Evolutionary conservation across 2,797 vertebrate genomes (phyloP).

Genomic region (Sebastiscus albofasciatus): DNA sequence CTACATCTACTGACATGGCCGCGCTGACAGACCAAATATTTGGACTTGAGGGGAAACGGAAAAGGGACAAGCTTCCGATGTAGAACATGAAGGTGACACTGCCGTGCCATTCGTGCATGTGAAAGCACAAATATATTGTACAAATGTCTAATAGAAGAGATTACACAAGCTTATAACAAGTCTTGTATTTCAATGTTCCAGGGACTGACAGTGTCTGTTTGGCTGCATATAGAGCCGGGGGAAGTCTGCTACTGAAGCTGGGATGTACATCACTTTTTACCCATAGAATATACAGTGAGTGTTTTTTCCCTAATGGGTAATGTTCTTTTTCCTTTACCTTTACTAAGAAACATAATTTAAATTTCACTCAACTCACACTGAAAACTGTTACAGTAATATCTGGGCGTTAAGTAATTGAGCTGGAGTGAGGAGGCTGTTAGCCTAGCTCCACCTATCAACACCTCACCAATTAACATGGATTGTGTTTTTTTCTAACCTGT

Average conservation of each 20-base stretch:
- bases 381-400: neutral
- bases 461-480: no score
- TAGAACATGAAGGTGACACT: conserved; percentile 31
- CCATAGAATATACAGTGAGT: neutral
- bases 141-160: conserved; percentile 17
- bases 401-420: no score
- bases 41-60: conserved; percentile 47
- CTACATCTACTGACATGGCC: conserved; percentile 68
- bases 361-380: neutral
- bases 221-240: neutral
- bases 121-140: conserved; percentile 8
- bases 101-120: conserved; percentile 21
- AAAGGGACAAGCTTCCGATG: conserved; percentile 32
- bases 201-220: neutral
- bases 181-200: neutral
- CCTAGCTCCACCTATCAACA: no score
- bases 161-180: neutral
- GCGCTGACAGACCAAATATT: conserved; percentile 72
- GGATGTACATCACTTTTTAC: neutral
- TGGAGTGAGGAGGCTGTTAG: no score
- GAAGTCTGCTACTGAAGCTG: neutral
- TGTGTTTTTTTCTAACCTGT: no score
- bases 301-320: neutral
- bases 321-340: neutral
- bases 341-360: neutral